Conservation (phyloP, 2,797 vertebrate species). For the Trematomus bernacchii region DNA sequence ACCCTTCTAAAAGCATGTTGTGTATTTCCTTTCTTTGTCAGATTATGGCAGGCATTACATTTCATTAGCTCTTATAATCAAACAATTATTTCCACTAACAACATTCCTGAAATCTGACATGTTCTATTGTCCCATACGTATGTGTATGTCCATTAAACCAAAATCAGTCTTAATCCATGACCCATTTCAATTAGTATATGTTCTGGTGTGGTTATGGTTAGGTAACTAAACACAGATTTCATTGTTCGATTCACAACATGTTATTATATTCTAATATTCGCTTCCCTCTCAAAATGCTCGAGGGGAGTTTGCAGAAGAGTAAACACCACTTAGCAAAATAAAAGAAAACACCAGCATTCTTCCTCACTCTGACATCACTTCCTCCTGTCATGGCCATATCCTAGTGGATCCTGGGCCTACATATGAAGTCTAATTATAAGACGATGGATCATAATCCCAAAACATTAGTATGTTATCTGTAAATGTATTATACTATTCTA, state of each 20-base stretch:
- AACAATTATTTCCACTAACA: not conserved
- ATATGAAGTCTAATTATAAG: conserved; percentile 1
- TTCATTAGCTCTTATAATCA: not conserved
- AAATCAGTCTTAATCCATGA: not conserved
- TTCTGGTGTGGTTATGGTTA: not conserved
- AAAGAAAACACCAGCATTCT: not conserved
- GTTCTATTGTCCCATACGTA: not conserved
- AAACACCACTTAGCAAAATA: not conserved
- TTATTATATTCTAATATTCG: not conserved
- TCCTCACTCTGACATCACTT: conserved; percentile 36
- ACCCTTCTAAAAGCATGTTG: not conserved
- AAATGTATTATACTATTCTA: not conserved
- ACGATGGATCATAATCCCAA: not conserved
- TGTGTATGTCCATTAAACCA: not conserved
- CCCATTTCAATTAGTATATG: not conserved
- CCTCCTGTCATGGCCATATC: conserved; percentile 12
- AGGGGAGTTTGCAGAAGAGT: not conserved
- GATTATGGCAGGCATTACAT: not conserved
- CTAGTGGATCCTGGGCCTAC: not conserved
- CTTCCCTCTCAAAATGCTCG: not conserved
- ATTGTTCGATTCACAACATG: not conserved
- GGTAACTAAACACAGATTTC: not conserved
- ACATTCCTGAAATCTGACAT: not conserved
- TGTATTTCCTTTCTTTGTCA: not conserved
- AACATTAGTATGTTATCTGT: not conserved